These are phyloP conservation scores for Xanthorhoe designata DNA, from an alignment of 2,888 invertebrate species.

Conservation along the genomic window DNA sequence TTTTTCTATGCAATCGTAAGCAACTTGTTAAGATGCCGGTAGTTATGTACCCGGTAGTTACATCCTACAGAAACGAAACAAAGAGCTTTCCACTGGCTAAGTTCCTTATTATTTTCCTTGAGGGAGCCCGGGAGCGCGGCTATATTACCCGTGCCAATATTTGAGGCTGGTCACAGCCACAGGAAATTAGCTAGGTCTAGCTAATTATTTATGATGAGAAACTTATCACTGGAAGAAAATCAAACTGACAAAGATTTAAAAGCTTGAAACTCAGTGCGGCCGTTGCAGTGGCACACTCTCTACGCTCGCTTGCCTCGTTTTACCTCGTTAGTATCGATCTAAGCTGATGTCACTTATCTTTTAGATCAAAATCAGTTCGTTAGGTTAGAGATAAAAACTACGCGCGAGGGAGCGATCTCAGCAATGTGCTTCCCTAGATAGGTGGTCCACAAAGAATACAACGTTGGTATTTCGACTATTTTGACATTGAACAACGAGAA, in stretches of 20 bases:
- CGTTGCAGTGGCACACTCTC: too few relatives aligned
- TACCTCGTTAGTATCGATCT: too few relatives aligned
- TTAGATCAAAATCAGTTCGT: too few relatives aligned
- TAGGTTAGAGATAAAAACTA: too few relatives aligned
- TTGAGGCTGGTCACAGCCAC: conserved; percentile 14
- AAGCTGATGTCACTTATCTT: too few relatives aligned
- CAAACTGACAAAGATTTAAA: too few relatives aligned
- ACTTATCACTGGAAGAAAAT: background rate
- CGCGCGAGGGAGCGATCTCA: too few relatives aligned
- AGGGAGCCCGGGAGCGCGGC: conserved; percentile 10
- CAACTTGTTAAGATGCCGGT: conserved; percentile 1
- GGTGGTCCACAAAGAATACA: too few relatives aligned
- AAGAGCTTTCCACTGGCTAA: conserved; percentile 4
- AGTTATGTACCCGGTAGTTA: background rate
- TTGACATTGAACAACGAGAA: too few relatives aligned
- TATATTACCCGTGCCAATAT: conserved; percentile 26
- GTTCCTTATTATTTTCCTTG: conserved; percentile 26
- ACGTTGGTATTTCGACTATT: too few relatives aligned
- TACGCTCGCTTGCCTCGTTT: too few relatives aligned
- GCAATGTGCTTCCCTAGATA: too few relatives aligned
- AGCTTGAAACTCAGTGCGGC: background rate
- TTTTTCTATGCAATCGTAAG: background rate
- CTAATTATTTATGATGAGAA: background rate
- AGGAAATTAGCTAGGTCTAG: conserved; percentile 7
- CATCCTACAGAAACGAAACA: conserved; percentile 17